Evolutionary conservation across 2,113 vertebrate species (phyloP).

Genomic region (Calypte anna): DNA sequence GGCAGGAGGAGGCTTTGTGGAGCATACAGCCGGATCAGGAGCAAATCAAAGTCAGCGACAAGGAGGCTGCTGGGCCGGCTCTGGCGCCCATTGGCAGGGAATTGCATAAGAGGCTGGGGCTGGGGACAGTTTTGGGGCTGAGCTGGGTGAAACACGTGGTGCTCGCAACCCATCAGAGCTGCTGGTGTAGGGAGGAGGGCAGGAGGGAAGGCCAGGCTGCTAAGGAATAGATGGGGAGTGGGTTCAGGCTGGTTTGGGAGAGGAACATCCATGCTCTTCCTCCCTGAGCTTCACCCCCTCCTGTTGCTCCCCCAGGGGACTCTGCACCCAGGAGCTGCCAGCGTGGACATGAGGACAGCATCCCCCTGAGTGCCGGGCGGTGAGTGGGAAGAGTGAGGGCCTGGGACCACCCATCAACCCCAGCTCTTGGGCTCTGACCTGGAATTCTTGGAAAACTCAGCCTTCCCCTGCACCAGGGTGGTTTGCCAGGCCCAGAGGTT

Average conservation of each 20-base stretch:
- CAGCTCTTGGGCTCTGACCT: neutral
- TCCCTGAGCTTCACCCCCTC: neutral
- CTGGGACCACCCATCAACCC: neutral
- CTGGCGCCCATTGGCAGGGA: neutral
- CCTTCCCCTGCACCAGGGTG: rapidly evolving
- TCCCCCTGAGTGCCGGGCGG: conserved; percentile 26
- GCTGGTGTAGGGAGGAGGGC: neutral
- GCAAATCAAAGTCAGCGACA: neutral
- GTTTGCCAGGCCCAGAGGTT: rapidly evolving
- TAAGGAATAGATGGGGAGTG: neutral
- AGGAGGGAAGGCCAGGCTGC: neutral
- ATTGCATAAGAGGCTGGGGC: conserved; percentile 55
- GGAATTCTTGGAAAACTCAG: neutral
- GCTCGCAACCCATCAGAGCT: neutral
- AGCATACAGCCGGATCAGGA: neutral
- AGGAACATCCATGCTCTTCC: neutral
- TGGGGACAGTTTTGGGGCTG: conserved; percentile 39
- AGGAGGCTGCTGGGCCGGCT: conserved; percentile 8
- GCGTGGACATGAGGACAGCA: conserved; percentile 16
- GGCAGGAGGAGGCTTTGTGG: conserved; percentile 43
- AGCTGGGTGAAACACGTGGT: conserved; percentile 42
- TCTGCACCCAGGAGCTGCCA: neutral
- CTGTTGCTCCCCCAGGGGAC: neutral
- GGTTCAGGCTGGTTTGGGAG: neutral
- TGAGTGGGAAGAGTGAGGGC: neutral